Evolutionary conservation across 2,113 vertebrate genomes (phyloP), one percentile per base, ranked within the genome.

Genomic region (Ophthalmolycus amberensis): DNA sequence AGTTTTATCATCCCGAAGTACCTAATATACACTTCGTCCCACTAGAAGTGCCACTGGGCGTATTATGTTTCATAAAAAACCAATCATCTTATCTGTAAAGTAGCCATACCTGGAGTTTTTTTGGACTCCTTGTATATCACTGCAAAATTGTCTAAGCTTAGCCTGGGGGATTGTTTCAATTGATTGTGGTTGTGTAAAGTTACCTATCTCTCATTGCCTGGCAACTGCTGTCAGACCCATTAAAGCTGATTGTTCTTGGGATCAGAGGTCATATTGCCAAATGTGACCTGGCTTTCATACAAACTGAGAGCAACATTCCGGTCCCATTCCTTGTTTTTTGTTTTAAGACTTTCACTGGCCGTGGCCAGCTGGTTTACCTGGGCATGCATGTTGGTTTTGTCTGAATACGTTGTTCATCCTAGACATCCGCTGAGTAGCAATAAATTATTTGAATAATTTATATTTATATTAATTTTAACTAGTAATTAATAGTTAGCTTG

Each of bases 231-330:
- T 70, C 22, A 71, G 29, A 48, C 9, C 42, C 40, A 44, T 81
- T 38, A 64, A 71, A 75, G 11, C 58, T 50, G 5, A 48, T 71
- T 68, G 62, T 48, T 82, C 1, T 1, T 42, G 50, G 48, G 77
- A 37, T 92, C 79, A 80, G 52, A 78, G 85, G 85, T 90, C 80
- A 75, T 73, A 2, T 83, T 90, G 79, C 48, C 74, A 74, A 78
- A 80, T 1, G 9, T 54, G 60, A 83, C 56, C 22, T 66, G 27
- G 22, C 10, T 15, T 71, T 77, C 44, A 42, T 29, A 62, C 20
- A 38, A 82, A 80, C 75, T 83, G 87, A 91, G 87, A 77, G 73
- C 67, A 62, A 10, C 78, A 87, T 92, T 90, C 85, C 74, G 85
- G n/a, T 56, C n/a, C 32, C 58, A 18, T 14, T 25, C 60, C 22